These are phyloP conservation scores for Chlorospingus semifuscus DNA, from an alignment of 2,797 vertebrate genomes.

Conservation along the genomic window DNA sequence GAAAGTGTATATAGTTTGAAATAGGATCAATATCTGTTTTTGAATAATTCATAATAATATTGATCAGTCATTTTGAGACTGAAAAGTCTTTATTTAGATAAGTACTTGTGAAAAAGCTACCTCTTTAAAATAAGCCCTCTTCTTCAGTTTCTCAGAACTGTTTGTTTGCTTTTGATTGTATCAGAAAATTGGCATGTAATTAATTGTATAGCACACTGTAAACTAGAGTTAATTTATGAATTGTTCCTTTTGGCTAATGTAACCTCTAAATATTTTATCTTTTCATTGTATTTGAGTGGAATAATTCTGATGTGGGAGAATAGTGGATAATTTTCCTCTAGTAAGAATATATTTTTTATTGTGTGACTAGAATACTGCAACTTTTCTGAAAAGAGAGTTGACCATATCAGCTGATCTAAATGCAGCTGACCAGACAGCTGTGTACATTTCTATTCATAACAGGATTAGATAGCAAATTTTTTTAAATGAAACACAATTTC, in stretches of 20 bases:
- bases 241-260: background rate
- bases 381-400: background rate
- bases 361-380: background rate
- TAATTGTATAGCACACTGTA: background rate
- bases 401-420: background rate
- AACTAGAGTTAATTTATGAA: background rate
- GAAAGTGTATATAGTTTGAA: background rate
- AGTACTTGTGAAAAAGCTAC: background rate
- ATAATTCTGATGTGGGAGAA: background rate
- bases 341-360: background rate
- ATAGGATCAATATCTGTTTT: background rate
- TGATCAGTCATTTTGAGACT: background rate
- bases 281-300: background rate
- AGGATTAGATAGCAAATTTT: background rate
- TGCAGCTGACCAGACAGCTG: background rate
- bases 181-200: background rate
- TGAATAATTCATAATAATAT: background rate
- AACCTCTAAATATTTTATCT: background rate
- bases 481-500: background rate
- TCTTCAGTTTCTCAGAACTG: background rate
- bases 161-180: background rate
- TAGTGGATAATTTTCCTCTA: background rate
- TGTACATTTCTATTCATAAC: background rate
- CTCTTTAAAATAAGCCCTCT: background rate
- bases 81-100: background rate